Base-by-base conservation (phyloP, 2,113 vertebrate species). In the Sceloporus tristichus region DNA sequence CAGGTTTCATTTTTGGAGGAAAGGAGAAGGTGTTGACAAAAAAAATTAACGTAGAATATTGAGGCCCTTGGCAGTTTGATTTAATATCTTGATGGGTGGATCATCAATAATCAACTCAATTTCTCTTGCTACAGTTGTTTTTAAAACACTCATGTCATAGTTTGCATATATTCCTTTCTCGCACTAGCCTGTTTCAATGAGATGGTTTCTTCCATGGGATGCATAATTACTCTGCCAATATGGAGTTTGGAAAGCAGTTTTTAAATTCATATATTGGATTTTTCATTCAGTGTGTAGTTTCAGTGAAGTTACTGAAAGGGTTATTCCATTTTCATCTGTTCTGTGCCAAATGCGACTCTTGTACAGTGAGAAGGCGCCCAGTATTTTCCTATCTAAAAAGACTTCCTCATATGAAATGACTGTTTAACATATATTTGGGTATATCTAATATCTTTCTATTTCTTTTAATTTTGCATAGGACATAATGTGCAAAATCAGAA, bases 401-500 rank as follows among this genome's bases (percentile, higher is more conserved):
- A 95, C 94, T 96, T 97, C 94, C 94, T 95, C 96, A 97, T 97
- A 94, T 96, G 95, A 97, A 97, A 97, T 97, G 98, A 98, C 97
- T 66, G 84, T 93, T 85, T 88, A 90, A 79, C 90, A 88, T 96
- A 97, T 97, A 96, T 96, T 97, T 97, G 97, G 94, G 95, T 95
- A 97, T 96, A 96, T 97, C 97, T 96, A 97, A 97, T 98, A 96
- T 97, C 94, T 97, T 70, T 71, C 96, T 97, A 95, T 97, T 97
- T 98, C 97, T 96, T 98, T 84, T 96, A 96, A 97, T 98, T 94
- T 95, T 95, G 94, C 92, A 54, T 97, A 99, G 98, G 99, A 99
- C 54, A 97, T 98, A 97, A 98, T 99, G 98, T 98, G 98, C 97
- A 98, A 98, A 98, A 98, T 98, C 97, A 98, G 98, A 98, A 98